phyloP scores from a whole-genome alignment of 2,113 vertebrate species.

The Pteropus alecto region DNA sequence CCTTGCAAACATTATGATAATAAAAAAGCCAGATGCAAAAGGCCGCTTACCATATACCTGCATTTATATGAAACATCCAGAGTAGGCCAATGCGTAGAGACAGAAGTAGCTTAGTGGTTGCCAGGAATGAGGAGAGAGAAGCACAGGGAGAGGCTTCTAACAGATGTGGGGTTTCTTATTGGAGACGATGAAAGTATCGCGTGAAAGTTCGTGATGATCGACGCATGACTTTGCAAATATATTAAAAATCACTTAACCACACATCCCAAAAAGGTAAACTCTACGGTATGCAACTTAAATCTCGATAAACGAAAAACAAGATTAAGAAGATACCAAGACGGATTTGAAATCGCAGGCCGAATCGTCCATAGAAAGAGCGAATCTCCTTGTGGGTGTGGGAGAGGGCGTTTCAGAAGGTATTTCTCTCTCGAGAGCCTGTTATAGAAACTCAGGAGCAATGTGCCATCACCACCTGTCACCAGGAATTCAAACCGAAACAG shows the following conservation, averaged over 20 bases:
- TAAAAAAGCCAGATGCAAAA: background rate
- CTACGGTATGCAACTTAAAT: background rate
- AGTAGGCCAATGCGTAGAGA: background rate
- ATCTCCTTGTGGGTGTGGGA: background rate
- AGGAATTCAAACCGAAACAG: background rate
- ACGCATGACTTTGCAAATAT: background rate
- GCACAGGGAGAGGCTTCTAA: rapidly evolving
- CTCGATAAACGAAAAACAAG: background rate
- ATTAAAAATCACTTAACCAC: background rate
- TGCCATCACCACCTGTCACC: rapidly evolving
- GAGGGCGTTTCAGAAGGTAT: rapidly evolving
- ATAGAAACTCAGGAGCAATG: background rate
- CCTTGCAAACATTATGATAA: background rate
- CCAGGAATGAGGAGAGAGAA: background rate
- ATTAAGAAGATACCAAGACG: background rate
- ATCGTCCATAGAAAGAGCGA: background rate
- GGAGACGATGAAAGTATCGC: background rate
- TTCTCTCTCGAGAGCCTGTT: background rate
- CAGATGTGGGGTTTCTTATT: background rate
- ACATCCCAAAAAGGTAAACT: background rate
- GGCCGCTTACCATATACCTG: background rate
- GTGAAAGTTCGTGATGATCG: background rate
- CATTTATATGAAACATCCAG: background rate
- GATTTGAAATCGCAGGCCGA: background rate
- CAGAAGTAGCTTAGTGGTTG: background rate